Conservation (phyloP, 2,113 vertebrate genomes). For the Heptranchias perlo region DNA sequence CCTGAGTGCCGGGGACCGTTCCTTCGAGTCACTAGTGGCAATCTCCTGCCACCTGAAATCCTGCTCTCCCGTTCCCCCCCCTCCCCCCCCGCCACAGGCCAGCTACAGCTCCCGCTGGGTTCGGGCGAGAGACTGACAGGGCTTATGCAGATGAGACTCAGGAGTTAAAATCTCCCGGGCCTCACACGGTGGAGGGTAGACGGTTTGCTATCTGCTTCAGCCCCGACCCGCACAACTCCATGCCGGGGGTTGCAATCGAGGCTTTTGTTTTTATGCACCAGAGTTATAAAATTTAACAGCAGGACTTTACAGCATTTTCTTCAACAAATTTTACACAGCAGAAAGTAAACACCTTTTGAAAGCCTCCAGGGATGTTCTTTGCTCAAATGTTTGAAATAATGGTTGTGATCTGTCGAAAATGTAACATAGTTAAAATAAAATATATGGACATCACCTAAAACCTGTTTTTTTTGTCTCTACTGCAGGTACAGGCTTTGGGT, state of each 20-base stretch:
- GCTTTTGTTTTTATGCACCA: not conserved
- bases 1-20: not conserved
- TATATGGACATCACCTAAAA: not conserved
- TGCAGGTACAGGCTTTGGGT: constrained; percentile 92
- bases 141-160: not conserved
- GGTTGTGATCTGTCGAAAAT: not conserved
- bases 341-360: not conserved
- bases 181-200: not conserved
- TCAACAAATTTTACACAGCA: not conserved
- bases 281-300: not conserved
- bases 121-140: not conserved
- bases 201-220: not conserved
- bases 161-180: not conserved
- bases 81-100: no score
- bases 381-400: not conserved
- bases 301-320: not conserved
- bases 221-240: not conserved
- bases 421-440: not conserved
- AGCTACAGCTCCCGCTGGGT: not conserved
- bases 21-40: not conserved
- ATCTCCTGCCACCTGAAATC: not conserved
- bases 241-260: not conserved
- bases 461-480: constrained; percentile 40
- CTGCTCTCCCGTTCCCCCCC: no score
- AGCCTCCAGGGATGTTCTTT: not conserved